A percentile compares a stretch with the other conserved stretches of the same genome.
These are phyloP conservation scores for Casuarius casuarius DNA, from an alignment of 2,113 vertebrate species.

Conservation along the genomic window DNA sequence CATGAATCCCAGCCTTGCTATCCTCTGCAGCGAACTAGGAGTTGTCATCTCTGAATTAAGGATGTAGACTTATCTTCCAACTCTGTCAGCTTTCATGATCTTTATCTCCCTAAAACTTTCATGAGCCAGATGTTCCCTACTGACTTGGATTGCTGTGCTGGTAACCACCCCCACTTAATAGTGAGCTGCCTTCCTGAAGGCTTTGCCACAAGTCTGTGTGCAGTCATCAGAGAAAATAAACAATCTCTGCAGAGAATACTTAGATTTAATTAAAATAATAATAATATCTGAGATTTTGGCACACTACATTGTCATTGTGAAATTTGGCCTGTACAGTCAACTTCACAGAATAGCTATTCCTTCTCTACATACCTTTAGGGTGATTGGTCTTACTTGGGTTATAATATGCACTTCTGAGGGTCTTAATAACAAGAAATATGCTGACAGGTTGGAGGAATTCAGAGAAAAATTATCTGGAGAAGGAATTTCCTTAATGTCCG, in stretches of 20 bases:
- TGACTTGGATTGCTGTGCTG: not conserved
- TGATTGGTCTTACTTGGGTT: not conserved
- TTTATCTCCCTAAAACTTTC: conserved; percentile 51
- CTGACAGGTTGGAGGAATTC: not conserved
- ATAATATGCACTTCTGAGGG: not conserved
- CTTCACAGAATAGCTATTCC: not conserved
- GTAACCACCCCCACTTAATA: not conserved
- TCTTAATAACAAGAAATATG: not conserved
- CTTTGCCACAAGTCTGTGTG: conserved; percentile 3
- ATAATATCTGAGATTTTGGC: not conserved
- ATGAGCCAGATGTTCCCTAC: conserved; percentile 45
- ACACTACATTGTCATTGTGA: not conserved
- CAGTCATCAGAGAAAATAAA: not conserved
- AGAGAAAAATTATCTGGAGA: not conserved
- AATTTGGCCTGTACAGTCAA: not conserved
- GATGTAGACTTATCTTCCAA: not conserved
- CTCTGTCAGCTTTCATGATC: conserved; percentile 19
- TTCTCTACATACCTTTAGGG: not conserved
- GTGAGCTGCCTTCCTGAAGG: not conserved
- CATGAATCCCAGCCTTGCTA: not conserved
- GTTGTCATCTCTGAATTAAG: not conserved
- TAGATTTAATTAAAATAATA: conserved; percentile 34
- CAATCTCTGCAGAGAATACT: not conserved
- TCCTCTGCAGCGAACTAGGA: not conserved
- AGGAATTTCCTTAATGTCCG: not conserved